These are phyloP conservation scores for Pampusana beccarii DNA, from an alignment of 2,113 vertebrate species.

Conservation along the genomic window DNA sequence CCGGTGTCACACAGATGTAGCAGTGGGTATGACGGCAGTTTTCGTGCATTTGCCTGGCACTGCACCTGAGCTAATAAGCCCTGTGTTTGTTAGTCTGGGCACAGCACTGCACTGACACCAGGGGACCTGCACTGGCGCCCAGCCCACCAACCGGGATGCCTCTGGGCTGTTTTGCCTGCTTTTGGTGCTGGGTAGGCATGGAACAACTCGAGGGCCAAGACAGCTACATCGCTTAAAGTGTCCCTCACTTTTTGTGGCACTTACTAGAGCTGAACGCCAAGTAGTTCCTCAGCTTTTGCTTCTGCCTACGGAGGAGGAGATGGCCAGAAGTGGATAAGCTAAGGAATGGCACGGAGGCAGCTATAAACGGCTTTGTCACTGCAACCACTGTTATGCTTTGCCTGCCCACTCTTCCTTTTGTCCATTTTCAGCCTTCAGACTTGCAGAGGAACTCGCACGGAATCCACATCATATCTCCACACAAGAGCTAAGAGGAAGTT, in stretches of 20 bases:
- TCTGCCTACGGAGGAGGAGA: not conserved
- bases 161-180: not conserved
- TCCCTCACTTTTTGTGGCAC: not conserved
- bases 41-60: accelerated
- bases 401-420: not conserved
- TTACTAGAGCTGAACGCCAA: not conserved
- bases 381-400: not conserved
- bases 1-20: not conserved
- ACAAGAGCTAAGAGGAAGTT: not conserved
- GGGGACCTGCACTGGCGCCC: not conserved
- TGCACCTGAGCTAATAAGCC: conserved; percentile 6
- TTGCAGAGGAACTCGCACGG: not conserved
- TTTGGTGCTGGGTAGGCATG: not conserved
- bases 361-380: not conserved
- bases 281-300: not conserved
- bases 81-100: conserved; percentile 31
- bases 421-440: not conserved
- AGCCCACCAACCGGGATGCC: not conserved
- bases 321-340: not conserved
- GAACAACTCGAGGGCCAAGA: not conserved
- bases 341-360: not conserved
- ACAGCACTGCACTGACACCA: not conserved
- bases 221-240: not conserved
- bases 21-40: not conserved
- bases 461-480: not conserved